Evolutionary conservation across 2,797 vertebrate species (phyloP), one percentile per base, ranked within the genome.

Genomic region (Crocodylus rhombifer): DNA sequence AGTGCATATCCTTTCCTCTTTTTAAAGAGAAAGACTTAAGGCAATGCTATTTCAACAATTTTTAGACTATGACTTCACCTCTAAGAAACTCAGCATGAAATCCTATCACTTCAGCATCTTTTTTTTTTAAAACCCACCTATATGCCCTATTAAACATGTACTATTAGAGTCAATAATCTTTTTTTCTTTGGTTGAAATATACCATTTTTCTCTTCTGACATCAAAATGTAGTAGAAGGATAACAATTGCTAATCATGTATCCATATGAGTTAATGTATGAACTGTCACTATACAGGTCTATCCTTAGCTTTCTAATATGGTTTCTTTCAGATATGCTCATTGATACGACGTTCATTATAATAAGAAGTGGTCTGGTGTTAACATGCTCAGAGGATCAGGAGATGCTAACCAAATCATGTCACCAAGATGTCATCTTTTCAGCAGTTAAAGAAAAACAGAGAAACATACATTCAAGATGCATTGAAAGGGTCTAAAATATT

Each of bases 11-110:
- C 12, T 69, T 74, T 5, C 17, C 7, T 10, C 8, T 64, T 3
- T 15, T 26, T 30, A 25, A 28, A 23, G 28, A 33, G 28, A 33
- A 58, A 12, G 20, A 6, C 51, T 89, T 10, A 30, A 92, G 69
- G 80, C 67, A 73, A 56, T 81, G 81, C 16, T 73, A 15, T 77
- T 93, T 87, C 63, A 77, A 62, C 77, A 75, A 26, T 67, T 74
- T 14, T 85, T 79, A 23, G 77, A 86, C 18, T 13, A 14, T 69
- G 81, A 92, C 79, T 26, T 73, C 3, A 2, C 79, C 58, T 84
- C 67, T 28, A 87, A 83, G 90, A 87, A 73, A 79, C 84, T 85
- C 85, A 91, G 84, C 55, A 84, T 78, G 74, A 95, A 73, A 77
- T 58, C 20, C 1, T 77, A 20, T 60, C 2, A 0, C 26, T 17